Evolutionary conservation across 92 coral and sea anemone species (phyloP).

Genomic region (Heliopora coerulea): DNA sequence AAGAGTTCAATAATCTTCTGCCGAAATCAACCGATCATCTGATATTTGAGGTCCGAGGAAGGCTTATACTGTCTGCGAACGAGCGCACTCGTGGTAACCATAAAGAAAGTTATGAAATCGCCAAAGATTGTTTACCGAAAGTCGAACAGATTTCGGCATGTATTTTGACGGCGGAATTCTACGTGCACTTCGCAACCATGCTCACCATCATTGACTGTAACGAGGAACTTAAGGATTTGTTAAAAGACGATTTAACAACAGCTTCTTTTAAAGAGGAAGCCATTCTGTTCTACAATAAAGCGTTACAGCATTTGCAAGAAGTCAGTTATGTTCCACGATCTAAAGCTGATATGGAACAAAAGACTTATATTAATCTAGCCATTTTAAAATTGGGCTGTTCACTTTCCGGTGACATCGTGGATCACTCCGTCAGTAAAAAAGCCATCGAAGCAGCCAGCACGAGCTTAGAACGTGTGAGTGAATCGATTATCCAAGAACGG

Average conservation of each 20-base stretch:
- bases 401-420: constrained; percentile 50
- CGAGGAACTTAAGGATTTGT: constrained; percentile 24
- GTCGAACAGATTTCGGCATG: constrained; percentile 45
- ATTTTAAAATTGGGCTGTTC: constrained; percentile 45
- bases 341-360: constrained; percentile 50
- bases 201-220: constrained; percentile 48
- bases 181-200: constrained; percentile 53
- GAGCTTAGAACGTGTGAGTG: constrained; percentile 20
- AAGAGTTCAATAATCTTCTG: constrained; percentile 1
- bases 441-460: constrained; percentile 36
- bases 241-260: constrained; percentile 25
- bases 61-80: constrained; percentile 34
- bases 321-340: constrained; percentile 45
- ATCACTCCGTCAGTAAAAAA: constrained; percentile 18
- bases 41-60: constrained; percentile 40
- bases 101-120: constrained; percentile 40
- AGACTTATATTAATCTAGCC: constrained; percentile 39
- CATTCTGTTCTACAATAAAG: constrained; percentile 34
- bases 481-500: background rate
- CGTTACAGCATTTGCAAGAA: constrained; percentile 33
- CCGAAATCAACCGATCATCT: constrained; percentile 13
- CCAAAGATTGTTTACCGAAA: constrained; percentile 28
- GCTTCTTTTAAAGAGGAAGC: constrained; percentile 43
- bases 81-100: constrained; percentile 53
- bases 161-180: constrained; percentile 53